Evolutionary conservation across 1,140 invertebrate genomes (phyloP), one percentile per base, ranked within the genome.

Genomic region (Bursaphelenchus mucronatus): DNA sequence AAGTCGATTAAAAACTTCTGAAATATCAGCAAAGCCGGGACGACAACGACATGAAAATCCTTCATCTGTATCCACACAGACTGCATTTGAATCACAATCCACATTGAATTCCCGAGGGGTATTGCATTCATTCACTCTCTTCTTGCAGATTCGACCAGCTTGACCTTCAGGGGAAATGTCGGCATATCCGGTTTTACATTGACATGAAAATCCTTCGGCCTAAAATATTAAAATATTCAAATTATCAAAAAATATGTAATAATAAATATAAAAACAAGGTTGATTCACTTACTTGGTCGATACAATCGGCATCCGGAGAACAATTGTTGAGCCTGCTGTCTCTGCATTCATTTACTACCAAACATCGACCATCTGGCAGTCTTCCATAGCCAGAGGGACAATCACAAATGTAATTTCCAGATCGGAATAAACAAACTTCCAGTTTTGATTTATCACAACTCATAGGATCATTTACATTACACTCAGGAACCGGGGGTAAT

Each of bases 1-100:
- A 44, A 80, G 49, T 56, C 58, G 53, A 55, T 80, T 80, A 59
- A 74, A 80, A n/a, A 64, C 46, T 56, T 80, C 77, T 17, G 78
- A 80, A 41, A 80, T 74, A 61, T 80, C 78, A n/a, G 80, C 80
- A 61, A 81, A 81, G 13, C 79, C 79, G 47, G 78, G 79, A 46
- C 72, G 55, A 59, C 78, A 80, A 4, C 76, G 74, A 58, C 77
- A 79, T 10, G 51, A 44, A 54, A 57, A 77, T 1, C 63, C 55
- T n/a, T 81, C 72, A 10, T 81, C 79, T 13, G 80, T 80, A 55
- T 80, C 78, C 0, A 81, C 67, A 55, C 78, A 80, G 39, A 81
- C 67, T 10, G 77, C 78, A 50, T 78, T 80, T 41, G 65, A 40
- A 59, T 80, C 70, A 54, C 78, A 80, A 49, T 80, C 78, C 9